Conservation (phyloP, 2,113 vertebrate genomes). For the Scolopax mira region DNA sequence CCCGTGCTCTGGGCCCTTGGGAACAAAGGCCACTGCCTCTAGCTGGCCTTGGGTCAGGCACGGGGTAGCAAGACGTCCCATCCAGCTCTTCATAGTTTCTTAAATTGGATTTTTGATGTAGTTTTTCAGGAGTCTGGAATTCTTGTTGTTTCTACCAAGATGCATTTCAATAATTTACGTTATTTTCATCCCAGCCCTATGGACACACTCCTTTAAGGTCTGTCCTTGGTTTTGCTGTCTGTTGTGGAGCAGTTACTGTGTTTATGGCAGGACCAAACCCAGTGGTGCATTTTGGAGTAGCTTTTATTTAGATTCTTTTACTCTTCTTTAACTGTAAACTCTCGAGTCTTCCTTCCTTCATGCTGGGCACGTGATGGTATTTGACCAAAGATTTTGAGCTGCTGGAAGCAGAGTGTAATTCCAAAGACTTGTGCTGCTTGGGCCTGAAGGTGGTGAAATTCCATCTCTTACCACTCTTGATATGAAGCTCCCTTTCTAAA, state of each 20-base stretch:
- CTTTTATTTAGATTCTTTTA: not conserved
- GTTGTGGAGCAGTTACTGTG: not conserved
- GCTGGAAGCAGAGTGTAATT: not conserved
- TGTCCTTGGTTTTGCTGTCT: not conserved
- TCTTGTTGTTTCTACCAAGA: not conserved
- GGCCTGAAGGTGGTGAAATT: not conserved
- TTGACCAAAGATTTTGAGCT: not conserved
- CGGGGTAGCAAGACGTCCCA: accelerated
- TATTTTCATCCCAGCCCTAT: not conserved
- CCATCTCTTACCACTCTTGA: not conserved
- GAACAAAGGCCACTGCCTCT: not conserved
- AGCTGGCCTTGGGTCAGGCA: too few relatives aligned
- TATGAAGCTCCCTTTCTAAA: not conserved
- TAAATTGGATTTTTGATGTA: not conserved
- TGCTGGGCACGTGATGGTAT: not conserved
- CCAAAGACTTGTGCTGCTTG: not conserved
- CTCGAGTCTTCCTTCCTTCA: not conserved
- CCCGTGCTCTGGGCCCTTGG: not conserved
- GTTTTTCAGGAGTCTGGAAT: not conserved
- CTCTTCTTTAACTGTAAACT: not conserved
- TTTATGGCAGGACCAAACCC: not conserved
- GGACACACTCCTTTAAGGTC: accelerated
- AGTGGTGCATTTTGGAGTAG: not conserved
- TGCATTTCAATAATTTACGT: accelerated
- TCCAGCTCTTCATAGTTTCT: accelerated